Base-by-base conservation (phyloP, 2,797 vertebrate genomes). In the Fistularia tabacaria region DNA sequence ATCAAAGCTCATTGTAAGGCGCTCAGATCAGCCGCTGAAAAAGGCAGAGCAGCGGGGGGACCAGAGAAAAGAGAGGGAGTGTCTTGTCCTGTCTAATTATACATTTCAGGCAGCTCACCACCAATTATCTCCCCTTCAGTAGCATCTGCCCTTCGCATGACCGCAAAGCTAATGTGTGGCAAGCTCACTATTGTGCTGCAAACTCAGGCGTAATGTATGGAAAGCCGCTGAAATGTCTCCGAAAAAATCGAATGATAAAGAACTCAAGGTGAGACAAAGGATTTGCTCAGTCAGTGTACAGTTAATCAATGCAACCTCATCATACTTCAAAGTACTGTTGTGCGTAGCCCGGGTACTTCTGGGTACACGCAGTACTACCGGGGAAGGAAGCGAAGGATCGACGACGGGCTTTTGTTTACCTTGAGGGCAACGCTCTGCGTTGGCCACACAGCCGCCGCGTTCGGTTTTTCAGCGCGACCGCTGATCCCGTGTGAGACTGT, bases 51-150 rank as follows among this genome's bases (percentile, higher is more conserved):
- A 8, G 66, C 6, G 36, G 52, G 51, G 25, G 54, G 70, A 52
- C 69, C 73, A 73, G 76, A 75, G 73, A 76, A 64, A 73, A 75
- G 71, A 81, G 71, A 62, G 80, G 84, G 83, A 85, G 88, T 85
- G 85, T 86, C 88, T 86, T 85, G 86, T 91, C 87, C 85, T 38
- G 66, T 89, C 86, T 90, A 90, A 91, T 91, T 90, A 91, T 88
- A 90, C 87, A 89, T 90, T 90, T 90, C 85, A 90, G 86, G 89
- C 87, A 87, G 85, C 86, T 89, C 82, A 67, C 87, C 86, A 87
- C 87, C 90, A 91, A 90, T 92, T 90, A 90, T 86, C 87, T 87
- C 80, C 77, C 87, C 83, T 86, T 86, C 86, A 89, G 86, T 87
- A 89, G 83, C 88, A 89, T 88, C 84, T 90, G 87, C 86, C 89